These are phyloP conservation scores for Anolis sagrei DNA, from an alignment of 2,113 vertebrate genomes.

Conservation along the genomic window DNA sequence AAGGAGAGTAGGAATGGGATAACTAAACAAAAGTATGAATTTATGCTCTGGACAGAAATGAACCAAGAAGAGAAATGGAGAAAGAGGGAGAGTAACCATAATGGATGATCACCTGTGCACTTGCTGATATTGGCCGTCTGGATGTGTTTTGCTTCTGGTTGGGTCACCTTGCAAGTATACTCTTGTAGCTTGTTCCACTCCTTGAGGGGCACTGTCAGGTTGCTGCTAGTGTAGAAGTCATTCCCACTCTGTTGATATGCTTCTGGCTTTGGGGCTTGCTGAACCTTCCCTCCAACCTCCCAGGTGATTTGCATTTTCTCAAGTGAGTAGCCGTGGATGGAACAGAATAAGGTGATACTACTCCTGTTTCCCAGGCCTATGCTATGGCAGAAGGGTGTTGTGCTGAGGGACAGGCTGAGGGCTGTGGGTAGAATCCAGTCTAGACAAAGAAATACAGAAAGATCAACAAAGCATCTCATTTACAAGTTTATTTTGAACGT, in stretches of 20 bases:
- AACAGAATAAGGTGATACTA: slow-evolving; percentile 11
- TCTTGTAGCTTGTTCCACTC: slow-evolving; percentile 15
- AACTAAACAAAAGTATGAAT: no score
- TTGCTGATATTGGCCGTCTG: slow-evolving; percentile 7
- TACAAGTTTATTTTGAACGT: no score
- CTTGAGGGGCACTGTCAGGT: not conserved
- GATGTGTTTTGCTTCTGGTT: not conserved
- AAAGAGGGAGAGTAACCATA: not conserved
- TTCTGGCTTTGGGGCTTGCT: not conserved
- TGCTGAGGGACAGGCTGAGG: not conserved
- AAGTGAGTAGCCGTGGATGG: not conserved
- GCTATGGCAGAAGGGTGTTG: not conserved
- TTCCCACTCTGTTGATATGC: not conserved
- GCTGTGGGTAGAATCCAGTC: slow-evolving; percentile 2
- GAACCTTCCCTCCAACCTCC: not conserved
- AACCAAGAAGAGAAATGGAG: not conserved
- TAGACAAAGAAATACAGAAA: not conserved
- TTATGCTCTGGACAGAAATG: not conserved
- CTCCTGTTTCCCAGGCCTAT: not conserved
- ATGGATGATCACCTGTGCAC: not conserved
- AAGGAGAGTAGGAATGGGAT: not conserved
- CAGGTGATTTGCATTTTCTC: slow-evolving; percentile 11
- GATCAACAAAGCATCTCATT: no score
- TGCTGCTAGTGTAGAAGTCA: not conserved
- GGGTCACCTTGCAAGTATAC: slow-evolving; percentile 3